phyloP scores from a whole-genome alignment of 2,888 invertebrate species.

The Mythimna lalbum region DNA sequence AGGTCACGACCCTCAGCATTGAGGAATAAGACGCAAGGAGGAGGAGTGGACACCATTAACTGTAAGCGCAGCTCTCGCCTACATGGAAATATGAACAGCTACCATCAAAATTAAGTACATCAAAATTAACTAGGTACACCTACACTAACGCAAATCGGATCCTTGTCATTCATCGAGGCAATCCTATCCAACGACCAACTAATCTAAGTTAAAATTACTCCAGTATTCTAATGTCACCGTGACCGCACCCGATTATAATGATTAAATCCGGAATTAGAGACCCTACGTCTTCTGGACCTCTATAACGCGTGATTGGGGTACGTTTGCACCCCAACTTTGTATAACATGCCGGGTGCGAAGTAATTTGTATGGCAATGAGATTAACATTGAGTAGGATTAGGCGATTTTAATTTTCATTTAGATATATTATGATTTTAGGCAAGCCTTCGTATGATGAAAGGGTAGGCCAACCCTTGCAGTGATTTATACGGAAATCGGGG shows the following conservation, averaged over 20 bases:
- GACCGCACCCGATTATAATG: conserved; percentile 72
- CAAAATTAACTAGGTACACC: conserved; percentile 16
- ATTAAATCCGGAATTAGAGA: conserved; percentile 74
- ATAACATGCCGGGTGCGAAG: conserved; percentile 65
- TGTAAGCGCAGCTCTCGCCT: not conserved
- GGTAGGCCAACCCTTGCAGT: conserved; percentile 42
- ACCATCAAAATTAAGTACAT: not conserved
- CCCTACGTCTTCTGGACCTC: conserved; percentile 65
- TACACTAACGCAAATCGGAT: conserved; percentile 24
- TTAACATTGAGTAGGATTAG: conserved; percentile 67
- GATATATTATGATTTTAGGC: conserved; percentile 56
- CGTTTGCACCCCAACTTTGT: conserved; percentile 57
- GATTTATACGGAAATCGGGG: conserved; percentile 51
- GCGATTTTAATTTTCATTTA: conserved; percentile 64
- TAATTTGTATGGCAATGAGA: conserved; percentile 67
- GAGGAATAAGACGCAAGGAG: too few species aligned
- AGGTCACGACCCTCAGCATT: too few species aligned
- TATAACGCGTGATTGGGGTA: conserved; percentile 70
- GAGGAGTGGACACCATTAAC: too few species aligned
- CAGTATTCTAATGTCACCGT: conserved; percentile 61
- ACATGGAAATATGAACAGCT: not conserved
- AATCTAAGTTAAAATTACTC: conserved; percentile 66
- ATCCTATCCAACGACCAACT: conserved; percentile 46
- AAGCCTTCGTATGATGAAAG: conserved; percentile 38
- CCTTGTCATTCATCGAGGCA: conserved; percentile 41